Base-by-base conservation (phyloP, 2,113 vertebrate species). In the Dromaius novaehollandiae region DNA sequence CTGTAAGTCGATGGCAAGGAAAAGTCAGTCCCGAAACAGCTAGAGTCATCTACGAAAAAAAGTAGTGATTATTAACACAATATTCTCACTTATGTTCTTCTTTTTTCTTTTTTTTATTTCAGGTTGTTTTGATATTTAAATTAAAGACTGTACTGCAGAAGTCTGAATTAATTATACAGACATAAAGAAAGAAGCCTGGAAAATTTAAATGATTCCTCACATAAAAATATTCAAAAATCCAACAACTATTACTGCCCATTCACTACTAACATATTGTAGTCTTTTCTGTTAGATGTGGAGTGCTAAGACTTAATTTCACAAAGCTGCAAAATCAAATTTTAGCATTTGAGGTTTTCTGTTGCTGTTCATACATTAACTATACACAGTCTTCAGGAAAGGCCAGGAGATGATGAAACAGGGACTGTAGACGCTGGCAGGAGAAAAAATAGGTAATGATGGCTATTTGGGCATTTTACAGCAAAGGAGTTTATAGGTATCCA, bases 1-100 rank as follows among this genome's bases (percentile, higher is more conserved):
- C 99, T 88, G 98, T 99, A 93, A 99, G 99, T 90, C 98, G 99
- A 97, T 99, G 99, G 98, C 99, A 99, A 91, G 99, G 99, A 97
- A 99, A 99, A 97, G 97, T 99, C 93, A 99, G 97, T 56, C 99
- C 99, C 9, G 99, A 99, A 55, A 97, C 98, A 83, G 99, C 99
- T 96, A 99, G 97, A 86, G 99, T 99, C 98, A 99, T 99, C 99
- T 99, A 90, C 36, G 13, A 58, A 95, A 89, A 68, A 71, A 84
- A 98, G 73, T 97, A 97, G 13, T 0, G 42, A 94, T 58, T 21
- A 75, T 89, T 83, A 94, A 65, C 95, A 83, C 78, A 87, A 91
- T 8, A 9, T 38, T 30, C 13, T 58, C 36, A 46, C 1, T 8
- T 86, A 7, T 5, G 34, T 38, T 34, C 40, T 63, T 51, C 11